Percentiles rank a stretch among this genome's conserved stretches.
phyloP scores from a whole-genome alignment of 1,140 invertebrate species.

The Adoxophyes honmai region DNA sequence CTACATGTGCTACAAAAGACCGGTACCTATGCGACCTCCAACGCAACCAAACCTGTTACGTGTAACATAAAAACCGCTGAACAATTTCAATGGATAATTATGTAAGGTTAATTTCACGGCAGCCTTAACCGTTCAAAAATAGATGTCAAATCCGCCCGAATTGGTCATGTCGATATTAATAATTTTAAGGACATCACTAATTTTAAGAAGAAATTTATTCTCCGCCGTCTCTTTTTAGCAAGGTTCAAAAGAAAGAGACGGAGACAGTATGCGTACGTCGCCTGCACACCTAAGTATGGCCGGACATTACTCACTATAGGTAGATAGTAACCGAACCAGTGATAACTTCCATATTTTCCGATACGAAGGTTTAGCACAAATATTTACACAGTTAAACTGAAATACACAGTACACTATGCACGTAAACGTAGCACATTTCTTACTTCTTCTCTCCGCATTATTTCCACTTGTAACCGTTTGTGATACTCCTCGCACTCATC shows the following conservation, averaged over 20 bases:
- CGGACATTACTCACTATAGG: slow-evolving; percentile 76
- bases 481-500: slow-evolving; percentile 96
- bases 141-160: slow-evolving; percentile 13
- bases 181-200: slow-evolving; percentile 43
- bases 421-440: slow-evolving; percentile 76
- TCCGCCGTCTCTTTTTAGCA: slow-evolving; percentile 50
- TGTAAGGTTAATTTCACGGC: slow-evolving; percentile 34
- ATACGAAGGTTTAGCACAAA: slow-evolving; percentile 37
- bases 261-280: slow-evolving; percentile 73
- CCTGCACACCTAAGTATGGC: slow-evolving; percentile 74
- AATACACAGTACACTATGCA: slow-evolving; percentile 54
- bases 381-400: slow-evolving; percentile 37
- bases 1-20: slow-evolving; percentile 65
- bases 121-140: slow-evolving; percentile 24
- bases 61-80: slow-evolving; percentile 44
- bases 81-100: slow-evolving; percentile 27
- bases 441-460: slow-evolving; percentile 96
- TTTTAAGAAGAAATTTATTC: slow-evolving; percentile 53
- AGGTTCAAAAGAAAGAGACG: slow-evolving; percentile 64
- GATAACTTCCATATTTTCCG: slow-evolving; percentile 50
- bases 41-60: slow-evolving; percentile 71
- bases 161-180: slow-evolving; percentile 24
- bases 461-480: slow-evolving; percentile 92
- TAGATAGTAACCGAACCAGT: slow-evolving; percentile 62
- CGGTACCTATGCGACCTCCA: slow-evolving; percentile 60